Base-by-base conservation (phyloP, 35 echinoderm and acorn worm genomes). In the Amphiura filiformis region DNA sequence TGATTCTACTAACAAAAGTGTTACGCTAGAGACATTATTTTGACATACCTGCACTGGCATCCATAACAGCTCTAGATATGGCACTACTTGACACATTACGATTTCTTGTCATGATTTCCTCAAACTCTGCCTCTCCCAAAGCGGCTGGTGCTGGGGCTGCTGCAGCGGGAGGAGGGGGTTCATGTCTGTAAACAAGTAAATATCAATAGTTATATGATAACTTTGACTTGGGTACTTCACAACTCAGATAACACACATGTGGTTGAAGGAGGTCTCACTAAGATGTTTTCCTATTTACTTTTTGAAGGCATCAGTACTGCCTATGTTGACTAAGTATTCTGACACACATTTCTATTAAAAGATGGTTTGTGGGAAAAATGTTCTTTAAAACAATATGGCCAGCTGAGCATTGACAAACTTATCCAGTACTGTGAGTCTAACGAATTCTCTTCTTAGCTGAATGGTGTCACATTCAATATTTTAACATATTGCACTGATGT, bases 61-160 rank as follows among this genome's bases (percentile, higher is more conserved):
- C 96, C 35, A 87, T 91, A 31, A 98, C 96, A 9, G 96, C 96
- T 36, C 93, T 98, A 0, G 96, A 94, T 37, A 98, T 98, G 38
- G 96, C 96, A 78, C 93, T 93, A 49, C 91, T 93, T 2, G 93
- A 98, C 0, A 98, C 87, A 12, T 90, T 98, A 40, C 96, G 81
- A 81, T 98, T 98, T 14, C 96, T 79, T 30, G 57, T 92, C 96
- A 98, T 98, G 23, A 94, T 89, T 41, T 91, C 87, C 80, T 98
- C 96, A 98, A 98, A 98, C 81, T 98, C 96, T 0, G 89, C 87
- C 34, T 94, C 82, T 3, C 89, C 81, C 28, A 98, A 31, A 37
- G 87, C 88, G 12, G 81, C 84, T 1, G 88, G 18, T 34, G 81
- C 88, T 15, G 80, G n/a, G 13, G 81, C 80, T 4, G 89, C 28